Base-by-base conservation (phyloP, 2,888 invertebrate genomes). In the Thera obeliscata region DNA sequence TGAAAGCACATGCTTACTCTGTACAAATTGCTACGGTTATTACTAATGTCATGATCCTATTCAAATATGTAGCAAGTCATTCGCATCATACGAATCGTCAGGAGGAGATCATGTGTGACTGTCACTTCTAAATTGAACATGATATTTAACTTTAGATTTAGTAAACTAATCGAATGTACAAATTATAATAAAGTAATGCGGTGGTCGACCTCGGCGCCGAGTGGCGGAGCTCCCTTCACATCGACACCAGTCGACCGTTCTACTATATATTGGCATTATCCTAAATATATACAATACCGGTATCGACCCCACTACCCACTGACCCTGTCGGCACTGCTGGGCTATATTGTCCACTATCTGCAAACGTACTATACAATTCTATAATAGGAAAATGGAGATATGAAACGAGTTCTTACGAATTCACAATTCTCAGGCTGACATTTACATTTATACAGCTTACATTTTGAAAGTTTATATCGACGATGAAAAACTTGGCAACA, bases 191-290 rank as follows among this genome's bases (percentile, higher is more conserved):
- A 22, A 22, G 22, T 22, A 22, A 22, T 22, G 1, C 22, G 50
- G 12, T 2, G 50, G 22, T 6, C 22, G 22, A 22, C 22, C 12
- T 1, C 36, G 46, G 4, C 33, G 57, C 1, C 59, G 35, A 35
- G 75, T 72, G 73, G 74, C n/a, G 74, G 71, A 64, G 71, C 73
- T 71, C 70, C 75, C 74, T 74, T 55, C 55, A n/a, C 73, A 73
- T 55, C 55, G 55, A 6, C 50, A 7, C 9, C 4, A 35, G 9
- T 9, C 35, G 9, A 54, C 3, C 9, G 55, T 11, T 55, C 8
- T 35, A 55, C 55, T 22, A 22, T n/a, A 22, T 22, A 22, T 22
- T 22, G 22, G 22, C 22, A 22, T 22, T 22, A 22, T 22, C 22
- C 22, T 22, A 22, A 22, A 22, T 48, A 48, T 3, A 0, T 3